phyloP scores from a whole-genome alignment of 1,140 invertebrate species.

The Homarus americanus region DNA sequence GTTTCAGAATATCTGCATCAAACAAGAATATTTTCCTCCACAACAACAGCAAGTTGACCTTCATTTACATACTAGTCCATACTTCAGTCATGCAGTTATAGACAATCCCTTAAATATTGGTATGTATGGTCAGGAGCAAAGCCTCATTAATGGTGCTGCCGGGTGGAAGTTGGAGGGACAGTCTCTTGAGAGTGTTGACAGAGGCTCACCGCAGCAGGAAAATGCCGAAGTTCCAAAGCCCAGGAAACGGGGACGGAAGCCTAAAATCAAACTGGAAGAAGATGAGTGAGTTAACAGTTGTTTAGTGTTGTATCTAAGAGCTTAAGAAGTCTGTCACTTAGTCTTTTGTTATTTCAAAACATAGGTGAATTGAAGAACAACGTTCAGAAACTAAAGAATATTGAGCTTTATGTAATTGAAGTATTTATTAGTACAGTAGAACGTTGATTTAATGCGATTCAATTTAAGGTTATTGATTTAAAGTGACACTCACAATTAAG shows the following conservation, averaged over 20 bases:
- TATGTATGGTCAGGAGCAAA: conserved; percentile 7
- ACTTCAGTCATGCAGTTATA: conserved; percentile 26
- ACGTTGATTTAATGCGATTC: too few relatives aligned
- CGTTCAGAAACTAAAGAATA: too few relatives aligned
- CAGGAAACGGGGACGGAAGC: conserved; percentile 40
- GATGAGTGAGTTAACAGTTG: conserved; percentile 32
- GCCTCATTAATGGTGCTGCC: background rate
- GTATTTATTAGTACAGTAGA: too few relatives aligned
- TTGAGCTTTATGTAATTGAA: too few relatives aligned
- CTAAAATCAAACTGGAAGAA: conserved; percentile 64
- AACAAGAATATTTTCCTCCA: conserved; percentile 48
- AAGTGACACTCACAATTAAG: too few relatives aligned
- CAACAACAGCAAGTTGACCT: conserved; percentile 29
- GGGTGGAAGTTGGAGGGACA: conserved; percentile 1
- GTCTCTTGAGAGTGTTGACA: background rate
- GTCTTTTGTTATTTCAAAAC: too few relatives aligned
- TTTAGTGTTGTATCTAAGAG: too few relatives aligned
- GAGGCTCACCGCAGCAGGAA: conserved; percentile 46
- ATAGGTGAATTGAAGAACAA: too few relatives aligned
- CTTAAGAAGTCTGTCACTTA: too few relatives aligned
- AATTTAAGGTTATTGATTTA: too few relatives aligned
- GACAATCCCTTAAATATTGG: conserved; percentile 20
- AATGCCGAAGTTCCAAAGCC: conserved; percentile 36
- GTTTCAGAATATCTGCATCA: conserved; percentile 53
- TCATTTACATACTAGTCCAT: conserved; percentile 32